phyloP scores from a whole-genome alignment of 2,113 vertebrate species.

The Onychostoma macrolepis region DNA sequence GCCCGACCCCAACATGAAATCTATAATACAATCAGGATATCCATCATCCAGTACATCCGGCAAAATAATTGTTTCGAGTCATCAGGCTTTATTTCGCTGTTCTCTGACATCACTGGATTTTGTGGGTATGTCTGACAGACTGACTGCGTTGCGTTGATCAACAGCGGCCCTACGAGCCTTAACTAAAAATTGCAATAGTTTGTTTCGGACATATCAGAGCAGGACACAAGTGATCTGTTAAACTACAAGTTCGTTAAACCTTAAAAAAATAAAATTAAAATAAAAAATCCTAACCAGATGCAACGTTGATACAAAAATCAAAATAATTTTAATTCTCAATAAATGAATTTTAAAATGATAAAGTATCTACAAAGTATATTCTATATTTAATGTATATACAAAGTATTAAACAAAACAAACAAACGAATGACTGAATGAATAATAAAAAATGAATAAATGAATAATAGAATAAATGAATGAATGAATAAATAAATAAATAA shows the following conservation, averaged over 20 bases:
- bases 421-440: too few relatives aligned
- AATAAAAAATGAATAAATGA: neutral
- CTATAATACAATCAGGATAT: neutral
- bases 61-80: neutral
- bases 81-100: neutral
- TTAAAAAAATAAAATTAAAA: too few relatives aligned
- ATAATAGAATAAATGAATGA: neutral
- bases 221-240: neutral
- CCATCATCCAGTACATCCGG: neutral
- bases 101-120: neutral
- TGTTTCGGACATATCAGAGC: neutral
- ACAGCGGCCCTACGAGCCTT: constrained; percentile 60
- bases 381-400: too few relatives aligned
- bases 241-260: neutral
- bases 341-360: too few relatives aligned
- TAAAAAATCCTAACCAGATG: neutral
- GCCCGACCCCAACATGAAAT: neutral
- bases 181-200: constrained; percentile 13
- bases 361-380: too few relatives aligned
- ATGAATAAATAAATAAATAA: neutral
- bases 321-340: too few relatives aligned
- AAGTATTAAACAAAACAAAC: too few relatives aligned
- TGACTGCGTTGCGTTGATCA: neutral
- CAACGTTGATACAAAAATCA: too few relatives aligned
- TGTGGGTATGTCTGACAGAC: neutral